Evolutionary conservation across 1,140 invertebrate species (phyloP).

Genomic region (Oncopodura yosiiana): DNA sequence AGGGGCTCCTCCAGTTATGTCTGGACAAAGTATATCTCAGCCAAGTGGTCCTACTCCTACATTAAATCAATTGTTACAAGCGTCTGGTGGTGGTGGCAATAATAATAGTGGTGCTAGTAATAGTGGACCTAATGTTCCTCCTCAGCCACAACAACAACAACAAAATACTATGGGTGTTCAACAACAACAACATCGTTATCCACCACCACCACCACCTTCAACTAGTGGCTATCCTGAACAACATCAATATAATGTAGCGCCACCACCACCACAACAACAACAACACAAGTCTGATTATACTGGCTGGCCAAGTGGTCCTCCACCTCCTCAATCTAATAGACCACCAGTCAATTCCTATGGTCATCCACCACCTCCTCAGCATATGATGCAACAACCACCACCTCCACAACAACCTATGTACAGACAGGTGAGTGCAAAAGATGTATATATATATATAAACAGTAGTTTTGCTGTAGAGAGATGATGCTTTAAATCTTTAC

Average conservation of each 20-base stretch:
- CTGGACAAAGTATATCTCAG: conserved; percentile 57
- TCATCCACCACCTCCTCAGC: conserved; percentile 37
- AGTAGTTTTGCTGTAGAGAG: not conserved
- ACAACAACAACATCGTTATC: not conserved
- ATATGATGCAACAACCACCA: conserved; percentile 43
- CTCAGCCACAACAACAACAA: not conserved
- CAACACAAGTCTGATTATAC: conserved; percentile 30
- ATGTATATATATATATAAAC: not conserved
- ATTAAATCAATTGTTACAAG: conserved; percentile 76
- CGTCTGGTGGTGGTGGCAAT: conserved; percentile 40
- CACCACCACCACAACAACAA: conserved; percentile 14
- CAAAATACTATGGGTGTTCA: not conserved
- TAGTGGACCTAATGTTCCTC: conserved; percentile 34
- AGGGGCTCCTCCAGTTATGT: conserved; percentile 38
- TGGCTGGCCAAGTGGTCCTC: conserved; percentile 21
- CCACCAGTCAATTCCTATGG: conserved; percentile 32
- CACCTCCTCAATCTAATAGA: conserved; percentile 21
- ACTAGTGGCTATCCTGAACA: not conserved
- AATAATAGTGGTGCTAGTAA: conserved; percentile 19
- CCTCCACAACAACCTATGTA: conserved; percentile 40
- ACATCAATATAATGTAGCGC: not conserved
- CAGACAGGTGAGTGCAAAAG: conserved; percentile 28
- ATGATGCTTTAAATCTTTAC: not conserved
- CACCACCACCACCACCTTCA: conserved; percentile 2
- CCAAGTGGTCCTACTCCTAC: conserved; percentile 80